Evolutionary conservation across 2,888 invertebrate genomes (phyloP).

Genomic region (Molanna angustata): DNA sequence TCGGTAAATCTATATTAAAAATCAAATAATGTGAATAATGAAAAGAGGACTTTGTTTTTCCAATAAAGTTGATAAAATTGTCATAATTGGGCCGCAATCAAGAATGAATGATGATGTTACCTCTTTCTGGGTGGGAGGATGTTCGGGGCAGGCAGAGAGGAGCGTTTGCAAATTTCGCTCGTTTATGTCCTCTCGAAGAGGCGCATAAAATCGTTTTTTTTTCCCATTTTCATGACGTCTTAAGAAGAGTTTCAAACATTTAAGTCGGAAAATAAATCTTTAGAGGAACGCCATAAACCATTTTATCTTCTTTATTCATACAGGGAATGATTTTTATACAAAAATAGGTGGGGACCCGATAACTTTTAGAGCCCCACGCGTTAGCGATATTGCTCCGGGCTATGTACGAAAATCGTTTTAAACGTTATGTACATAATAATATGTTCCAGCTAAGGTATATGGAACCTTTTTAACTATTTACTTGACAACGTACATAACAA

Average conservation of each 20-base stretch:
- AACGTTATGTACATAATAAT: no score
- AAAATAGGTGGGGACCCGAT: slow-evolving; percentile 26
- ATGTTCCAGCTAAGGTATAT: no score
- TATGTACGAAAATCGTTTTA: not conserved
- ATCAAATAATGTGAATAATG: no score
- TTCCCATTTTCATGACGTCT: slow-evolving; percentile 16
- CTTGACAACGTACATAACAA: not conserved
- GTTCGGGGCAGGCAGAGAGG: no score
- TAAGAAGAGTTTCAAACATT: slow-evolving; percentile 23
- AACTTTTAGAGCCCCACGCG: slow-evolving; percentile 27
- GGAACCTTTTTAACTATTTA: not conserved
- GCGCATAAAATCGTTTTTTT: slow-evolving; percentile 18
- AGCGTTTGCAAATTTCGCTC: slow-evolving; percentile 13
- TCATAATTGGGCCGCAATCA: slow-evolving; percentile 7
- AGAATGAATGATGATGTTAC: slow-evolving; percentile 8
- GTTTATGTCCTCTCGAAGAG: slow-evolving; percentile 16
- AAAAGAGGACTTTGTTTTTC: no score
- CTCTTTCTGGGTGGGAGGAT: no score
- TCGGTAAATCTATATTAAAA: no score
- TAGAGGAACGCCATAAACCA: slow-evolving; percentile 29
- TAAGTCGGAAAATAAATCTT: slow-evolving; percentile 30
- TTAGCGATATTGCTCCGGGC: slow-evolving; percentile 26
- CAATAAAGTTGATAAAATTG: not conserved
- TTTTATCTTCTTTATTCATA: slow-evolving; percentile 30
- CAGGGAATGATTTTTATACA: slow-evolving; percentile 27